Evolutionary conservation across 2,797 vertebrate species (phyloP).

Genomic region (Sciurus vulgaris): DNA sequence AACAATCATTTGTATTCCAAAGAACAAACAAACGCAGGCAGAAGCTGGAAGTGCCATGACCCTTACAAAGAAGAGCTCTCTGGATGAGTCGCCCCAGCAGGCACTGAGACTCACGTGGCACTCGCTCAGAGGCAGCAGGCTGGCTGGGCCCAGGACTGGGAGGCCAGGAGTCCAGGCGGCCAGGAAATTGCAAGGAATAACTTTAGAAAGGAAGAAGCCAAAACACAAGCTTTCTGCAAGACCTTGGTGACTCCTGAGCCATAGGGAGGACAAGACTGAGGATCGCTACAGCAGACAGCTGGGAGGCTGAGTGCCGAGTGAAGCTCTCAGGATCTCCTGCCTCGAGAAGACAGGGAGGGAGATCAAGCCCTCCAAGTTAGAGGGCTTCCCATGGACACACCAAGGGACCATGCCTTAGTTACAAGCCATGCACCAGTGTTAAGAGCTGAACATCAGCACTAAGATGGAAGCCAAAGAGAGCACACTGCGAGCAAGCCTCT

Average conservation of each 20-base stretch:
- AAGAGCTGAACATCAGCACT: background rate
- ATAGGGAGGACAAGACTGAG: background rate
- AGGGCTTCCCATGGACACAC: background rate
- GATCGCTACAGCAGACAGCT: fast-evolving
- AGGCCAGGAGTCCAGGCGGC: background rate
- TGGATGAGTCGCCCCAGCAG: fast-evolving
- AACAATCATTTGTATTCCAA: background rate
- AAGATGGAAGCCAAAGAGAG: background rate
- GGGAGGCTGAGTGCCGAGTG: background rate
- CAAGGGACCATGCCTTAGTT: background rate
- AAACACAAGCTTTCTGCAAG: background rate
- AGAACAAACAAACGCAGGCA: background rate
- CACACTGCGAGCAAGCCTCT: background rate
- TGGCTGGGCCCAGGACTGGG: background rate
- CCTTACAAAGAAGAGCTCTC: background rate
- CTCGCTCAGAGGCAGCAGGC: background rate
- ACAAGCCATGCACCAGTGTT: background rate
- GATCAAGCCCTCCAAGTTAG: fast-evolving
- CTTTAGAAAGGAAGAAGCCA: background rate
- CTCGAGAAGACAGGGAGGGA: background rate
- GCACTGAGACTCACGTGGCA: background rate
- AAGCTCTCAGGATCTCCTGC: background rate
- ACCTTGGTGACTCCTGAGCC: background rate
- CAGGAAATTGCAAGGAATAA: background rate
- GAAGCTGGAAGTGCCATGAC: background rate